Evolutionary conservation across 35 echinoderm and acorn worm species (phyloP), one percentile per base, ranked within the genome.

Genomic region (Ophiothrix spiculata): DNA sequence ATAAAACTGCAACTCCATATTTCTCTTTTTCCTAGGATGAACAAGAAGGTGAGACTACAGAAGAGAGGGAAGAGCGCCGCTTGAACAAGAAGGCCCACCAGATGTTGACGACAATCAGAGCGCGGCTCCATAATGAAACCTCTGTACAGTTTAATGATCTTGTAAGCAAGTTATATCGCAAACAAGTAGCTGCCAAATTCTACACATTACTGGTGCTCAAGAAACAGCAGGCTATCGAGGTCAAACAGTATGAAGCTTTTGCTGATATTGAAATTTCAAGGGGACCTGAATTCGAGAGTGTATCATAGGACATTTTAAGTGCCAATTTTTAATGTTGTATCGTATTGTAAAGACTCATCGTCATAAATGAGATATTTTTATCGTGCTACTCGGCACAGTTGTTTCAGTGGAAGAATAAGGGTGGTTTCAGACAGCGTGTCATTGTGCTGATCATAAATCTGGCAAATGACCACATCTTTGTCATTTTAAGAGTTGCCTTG

Each of bases 111-210:
- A 84, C 79, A 0, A 91, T 99, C 64, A 87, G 92, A 39, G 91
- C 40, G 39, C 92, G 90, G 45, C 69, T 99, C 28, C 86, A 89
- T 73, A 93, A 88, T 17, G 73, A 88, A 77, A 82, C 87, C n/a
- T 74, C 46, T 17, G 77, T 94, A 45, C 88, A 89, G 79, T 99
- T 99, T 87, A 83, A 36, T 31, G 94, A 99, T 13, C 32, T 99
- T 0, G 88, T 90, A 12, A 81, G 77, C n/a, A 88, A 89, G 74
- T 90, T 88, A 19, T 82, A 91, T 75, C 88, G 90, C 39, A 99
- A 99, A 40, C 96, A 99, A 92, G 96, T 90, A 32, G 96, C 96
- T 19, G 82, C 96, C 42, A 99, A 99, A 32, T 99, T 99, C 85
- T 99, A 99, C 74, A 91, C 96, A 29, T 78, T 99, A 31, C 83